These are phyloP conservation scores for Anolis sagrei DNA, from an alignment of 2,113 vertebrate species.

Conservation along the genomic window DNA sequence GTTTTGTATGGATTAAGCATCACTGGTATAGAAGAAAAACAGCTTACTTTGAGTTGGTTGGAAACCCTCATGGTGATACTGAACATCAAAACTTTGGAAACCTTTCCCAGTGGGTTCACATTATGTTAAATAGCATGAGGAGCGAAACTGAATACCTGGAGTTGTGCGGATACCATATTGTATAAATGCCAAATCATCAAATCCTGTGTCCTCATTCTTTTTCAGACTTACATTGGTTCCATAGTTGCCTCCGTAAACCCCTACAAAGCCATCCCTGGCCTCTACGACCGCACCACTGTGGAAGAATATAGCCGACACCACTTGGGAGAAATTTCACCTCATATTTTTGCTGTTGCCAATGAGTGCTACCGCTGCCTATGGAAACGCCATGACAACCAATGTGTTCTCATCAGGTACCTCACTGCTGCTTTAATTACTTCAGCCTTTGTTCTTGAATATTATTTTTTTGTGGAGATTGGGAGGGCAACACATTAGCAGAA, in stretches of 20 bases:
- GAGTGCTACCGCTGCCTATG: slow-evolving; percentile 97
- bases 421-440: neutral
- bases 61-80: too few species aligned
- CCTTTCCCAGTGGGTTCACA: too few species aligned
- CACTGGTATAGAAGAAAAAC: too few species aligned
- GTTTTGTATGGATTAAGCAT: too few species aligned
- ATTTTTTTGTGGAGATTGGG: accelerated
- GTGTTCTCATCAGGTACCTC: slow-evolving; percentile 95
- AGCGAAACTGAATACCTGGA: too few species aligned
- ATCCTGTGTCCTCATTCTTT: slow-evolving; percentile 32
- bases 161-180: too few species aligned
- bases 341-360: slow-evolving; percentile 94
- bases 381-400: slow-evolving; percentile 93
- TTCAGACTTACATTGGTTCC: slow-evolving; percentile 95
- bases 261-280: slow-evolving; percentile 86
- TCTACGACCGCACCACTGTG: slow-evolving; percentile 82
- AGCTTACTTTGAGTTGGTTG: too few species aligned
- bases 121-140: too few species aligned
- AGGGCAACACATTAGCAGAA: accelerated
- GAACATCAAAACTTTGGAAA: too few species aligned
- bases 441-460: accelerated
- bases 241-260: slow-evolving; percentile 96
- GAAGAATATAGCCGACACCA: slow-evolving; percentile 87
- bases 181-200: neutral
- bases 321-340: slow-evolving; percentile 90